Evolutionary conservation across 2,113 vertebrate genomes (phyloP).

Genomic region (Rhynchopsitta pachyrhyncha): DNA sequence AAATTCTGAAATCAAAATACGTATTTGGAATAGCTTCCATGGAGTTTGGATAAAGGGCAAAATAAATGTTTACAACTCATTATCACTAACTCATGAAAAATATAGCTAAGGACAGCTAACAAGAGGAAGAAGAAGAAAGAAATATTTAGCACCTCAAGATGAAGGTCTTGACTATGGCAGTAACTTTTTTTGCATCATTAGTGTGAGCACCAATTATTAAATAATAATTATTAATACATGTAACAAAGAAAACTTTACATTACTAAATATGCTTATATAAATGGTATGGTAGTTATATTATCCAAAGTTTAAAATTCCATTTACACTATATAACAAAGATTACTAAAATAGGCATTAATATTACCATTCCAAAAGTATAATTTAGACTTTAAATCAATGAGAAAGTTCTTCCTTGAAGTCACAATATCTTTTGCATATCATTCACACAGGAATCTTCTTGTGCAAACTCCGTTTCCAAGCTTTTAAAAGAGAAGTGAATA

Average conservation of each 20-base stretch:
- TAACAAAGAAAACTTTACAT: not conserved
- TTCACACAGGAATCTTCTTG: not conserved
- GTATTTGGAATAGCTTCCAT: not conserved
- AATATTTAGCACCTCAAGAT: conserved; percentile 28
- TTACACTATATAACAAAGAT: not conserved
- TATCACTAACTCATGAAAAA: not conserved
- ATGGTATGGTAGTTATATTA: not conserved
- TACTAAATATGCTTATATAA: not conserved
- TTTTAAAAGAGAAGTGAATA: conserved; percentile 30
- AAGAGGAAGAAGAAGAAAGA: not conserved
- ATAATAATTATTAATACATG: not conserved
- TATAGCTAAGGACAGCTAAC: not conserved
- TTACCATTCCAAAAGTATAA: not conserved
- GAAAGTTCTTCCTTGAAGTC: not conserved
- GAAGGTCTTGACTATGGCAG: not conserved
- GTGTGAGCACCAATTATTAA: not conserved
- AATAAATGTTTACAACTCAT: not conserved
- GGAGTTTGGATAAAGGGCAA: not conserved
- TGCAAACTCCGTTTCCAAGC: not conserved
- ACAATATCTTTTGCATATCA: not conserved
- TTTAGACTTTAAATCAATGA: not conserved
- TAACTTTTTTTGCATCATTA: conserved; percentile 34
- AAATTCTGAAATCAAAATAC: conserved; percentile 5
- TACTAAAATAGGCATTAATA: not conserved
- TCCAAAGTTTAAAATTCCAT: not conserved